These are phyloP conservation scores for Amphiprion percula DNA, from an alignment of 2,113 vertebrate species.

Conservation along the genomic window DNA sequence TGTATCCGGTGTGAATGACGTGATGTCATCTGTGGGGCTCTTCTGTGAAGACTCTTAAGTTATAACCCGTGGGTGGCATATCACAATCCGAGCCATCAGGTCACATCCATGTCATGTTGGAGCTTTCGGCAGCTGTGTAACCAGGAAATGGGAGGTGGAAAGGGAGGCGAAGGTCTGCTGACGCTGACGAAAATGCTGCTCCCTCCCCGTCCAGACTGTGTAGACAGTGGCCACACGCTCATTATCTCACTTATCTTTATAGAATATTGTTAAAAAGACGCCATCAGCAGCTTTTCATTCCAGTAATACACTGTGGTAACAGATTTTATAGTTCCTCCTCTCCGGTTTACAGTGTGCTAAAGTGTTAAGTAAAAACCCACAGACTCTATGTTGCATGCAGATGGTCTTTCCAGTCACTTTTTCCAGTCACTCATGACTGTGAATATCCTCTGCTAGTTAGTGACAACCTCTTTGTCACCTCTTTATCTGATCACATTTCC, in stretches of 20 bases:
- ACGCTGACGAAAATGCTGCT: slow-evolving; percentile 45
- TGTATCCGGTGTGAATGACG: slow-evolving; percentile 27
- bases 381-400: background rate
- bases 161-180: slow-evolving; percentile 56
- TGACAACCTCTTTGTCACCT: slow-evolving; percentile 32
- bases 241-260: slow-evolving; percentile 27
- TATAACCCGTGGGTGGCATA: slow-evolving; percentile 24
- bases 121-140: slow-evolving; percentile 52
- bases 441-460: slow-evolving; percentile 33
- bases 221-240: slow-evolving; percentile 14
- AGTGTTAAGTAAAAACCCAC: slow-evolving; percentile 28
- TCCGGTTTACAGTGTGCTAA: background rate
- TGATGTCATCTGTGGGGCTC: slow-evolving; percentile 1
- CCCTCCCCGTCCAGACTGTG: background rate
- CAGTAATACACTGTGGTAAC: background rate
- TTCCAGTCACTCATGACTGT: slow-evolving; percentile 35
- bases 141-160: slow-evolving; percentile 69
- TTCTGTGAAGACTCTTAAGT: background rate
- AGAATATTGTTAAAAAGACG: slow-evolving; percentile 4
- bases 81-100: slow-evolving; percentile 27
- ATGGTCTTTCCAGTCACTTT: slow-evolving; percentile 44
- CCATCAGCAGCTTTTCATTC: slow-evolving; percentile 27
- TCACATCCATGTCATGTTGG: slow-evolving; percentile 56
- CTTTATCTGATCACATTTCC: slow-evolving; percentile 45
- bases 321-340: background rate